phyloP scores from a whole-genome alignment of 2,113 vertebrate species.

The Calonectris borealis region DNA sequence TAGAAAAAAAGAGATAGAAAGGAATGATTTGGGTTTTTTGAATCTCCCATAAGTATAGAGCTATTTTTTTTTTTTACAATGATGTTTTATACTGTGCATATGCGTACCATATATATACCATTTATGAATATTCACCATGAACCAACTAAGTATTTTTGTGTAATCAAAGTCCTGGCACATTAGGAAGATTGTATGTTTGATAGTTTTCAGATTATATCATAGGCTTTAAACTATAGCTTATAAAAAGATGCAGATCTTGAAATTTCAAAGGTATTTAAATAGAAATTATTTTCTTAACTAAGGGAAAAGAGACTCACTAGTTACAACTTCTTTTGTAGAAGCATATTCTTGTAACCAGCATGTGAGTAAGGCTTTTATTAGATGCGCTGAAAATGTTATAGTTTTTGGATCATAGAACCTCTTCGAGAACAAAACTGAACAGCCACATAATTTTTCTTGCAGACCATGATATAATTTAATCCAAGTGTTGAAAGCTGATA shows the following conservation, averaged over 20 bases:
- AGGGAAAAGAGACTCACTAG: background rate
- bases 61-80: background rate
- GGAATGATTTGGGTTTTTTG: background rate
- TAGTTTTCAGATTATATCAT: background rate
- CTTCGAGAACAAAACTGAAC: background rate
- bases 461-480: background rate
- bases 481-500: background rate
- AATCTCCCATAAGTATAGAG: background rate
- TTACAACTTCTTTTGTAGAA: background rate
- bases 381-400: background rate
- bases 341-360: background rate
- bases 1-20: background rate
- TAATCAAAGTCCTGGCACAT: conserved; percentile 6
- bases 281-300: conserved; percentile 29
- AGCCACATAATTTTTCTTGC: background rate
- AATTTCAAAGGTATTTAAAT: conserved; percentile 33
- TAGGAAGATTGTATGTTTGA: background rate
- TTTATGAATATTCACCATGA: conserved; percentile 8
- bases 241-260: background rate
- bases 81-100: background rate
- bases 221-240: background rate
- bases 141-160: background rate
- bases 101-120: background rate
- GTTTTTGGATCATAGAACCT: background rate
- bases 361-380: background rate